These are phyloP conservation scores for Butorides virescens DNA, from an alignment of 2,113 vertebrate genomes.

Conservation along the genomic window DNA sequence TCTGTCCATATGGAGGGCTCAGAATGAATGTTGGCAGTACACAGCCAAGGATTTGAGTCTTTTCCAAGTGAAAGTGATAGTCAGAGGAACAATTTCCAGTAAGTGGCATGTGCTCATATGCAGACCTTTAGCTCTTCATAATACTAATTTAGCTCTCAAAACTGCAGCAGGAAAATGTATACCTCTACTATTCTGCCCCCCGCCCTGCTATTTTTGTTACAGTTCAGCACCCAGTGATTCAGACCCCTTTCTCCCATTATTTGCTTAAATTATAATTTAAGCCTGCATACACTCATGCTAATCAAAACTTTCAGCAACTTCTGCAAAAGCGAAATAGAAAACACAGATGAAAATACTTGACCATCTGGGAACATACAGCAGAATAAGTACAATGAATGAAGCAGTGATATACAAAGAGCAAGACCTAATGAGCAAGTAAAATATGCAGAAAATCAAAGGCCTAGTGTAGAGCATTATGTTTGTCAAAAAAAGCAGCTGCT, in stretches of 20 bases:
- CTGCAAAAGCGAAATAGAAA: neutral
- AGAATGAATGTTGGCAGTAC: neutral
- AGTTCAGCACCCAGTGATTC: neutral
- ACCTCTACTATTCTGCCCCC: neutral
- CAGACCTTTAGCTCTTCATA: neutral
- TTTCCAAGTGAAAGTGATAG: constrained; percentile 36
- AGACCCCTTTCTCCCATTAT: neutral
- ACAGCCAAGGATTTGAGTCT: neutral
- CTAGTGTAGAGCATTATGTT: neutral
- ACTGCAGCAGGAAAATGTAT: neutral
- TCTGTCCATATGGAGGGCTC: constrained; percentile 3
- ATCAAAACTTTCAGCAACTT: neutral
- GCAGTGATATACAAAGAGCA: neutral
- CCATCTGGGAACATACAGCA: neutral
- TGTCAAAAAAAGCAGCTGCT: constrained; percentile 41
- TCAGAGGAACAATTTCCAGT: neutral
- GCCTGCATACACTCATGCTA: neutral
- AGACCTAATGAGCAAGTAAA: constrained; percentile 21
- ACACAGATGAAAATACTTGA: neutral
- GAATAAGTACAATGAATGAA: neutral
- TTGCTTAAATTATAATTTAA: neutral
- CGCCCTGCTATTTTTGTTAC: neutral
- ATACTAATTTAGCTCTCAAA: neutral
- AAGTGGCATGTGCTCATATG: neutral
- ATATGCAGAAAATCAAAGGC: constrained; percentile 30